Base-by-base conservation (phyloP, 2,888 invertebrate genomes). In the Erebia epiphron region DNA sequence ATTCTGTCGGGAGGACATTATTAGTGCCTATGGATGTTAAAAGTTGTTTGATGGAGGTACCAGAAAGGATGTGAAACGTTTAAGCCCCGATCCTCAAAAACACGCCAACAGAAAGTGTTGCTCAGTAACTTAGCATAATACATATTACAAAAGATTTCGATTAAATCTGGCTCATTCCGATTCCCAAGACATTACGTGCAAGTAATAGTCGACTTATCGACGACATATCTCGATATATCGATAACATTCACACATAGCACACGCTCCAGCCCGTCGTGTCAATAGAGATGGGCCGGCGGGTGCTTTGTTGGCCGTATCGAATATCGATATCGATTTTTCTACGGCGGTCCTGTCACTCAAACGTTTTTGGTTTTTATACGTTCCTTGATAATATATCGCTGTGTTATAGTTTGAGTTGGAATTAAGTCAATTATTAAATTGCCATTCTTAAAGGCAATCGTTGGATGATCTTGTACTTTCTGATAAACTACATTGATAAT, bases 211-310 rank as follows among this genome's bases (percentile, higher is more conserved):
- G 83, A 89, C 83, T 83, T 90, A 89, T 90, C 89, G 88, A 89
- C 80, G 80, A 83, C 82, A 85, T 82, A 90, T 91, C 91, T 88
- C 88, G 91, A 91, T 90, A 79, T 83, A 85, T 89, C 88, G 92
- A 93, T 92, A 92, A 86, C 89, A 92, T 92, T 92, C 92, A 92
- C 92, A 92, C 92, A 86, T 91, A 88, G 91, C 91, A 91, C 92
- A 92, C 92, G 92, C 90, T 89, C 88, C 81, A 81, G 82, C 83
- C 13, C 83, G 72, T 78, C 86, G 82, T 89, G 90, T 90, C 90
- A 88, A 86, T 90, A 90, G 89, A 86, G 88, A 85, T 88, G 87
- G 85, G 86, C 81, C 81, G 88, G 89, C 90, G 90, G 89, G 84
- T 85, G 89, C 91, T 91, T 91, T 91, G 91, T 90, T 84, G 82